Conservation (phyloP, 2,113 vertebrate species). For the Benitochromis conjunctus region DNA sequence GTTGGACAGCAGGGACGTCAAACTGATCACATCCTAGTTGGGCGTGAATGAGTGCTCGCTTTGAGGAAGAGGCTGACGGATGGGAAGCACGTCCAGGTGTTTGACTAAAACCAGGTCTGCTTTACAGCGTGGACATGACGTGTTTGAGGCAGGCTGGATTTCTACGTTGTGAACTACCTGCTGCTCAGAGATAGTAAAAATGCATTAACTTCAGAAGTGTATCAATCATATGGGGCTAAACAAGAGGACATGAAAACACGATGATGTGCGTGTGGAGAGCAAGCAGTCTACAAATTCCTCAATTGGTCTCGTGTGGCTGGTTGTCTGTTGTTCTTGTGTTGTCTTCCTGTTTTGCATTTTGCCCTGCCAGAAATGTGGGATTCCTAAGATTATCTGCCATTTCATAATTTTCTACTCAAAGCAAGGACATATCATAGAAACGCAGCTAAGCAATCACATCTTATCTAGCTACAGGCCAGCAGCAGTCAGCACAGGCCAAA, state of each 20-base stretch:
- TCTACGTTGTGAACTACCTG: background rate
- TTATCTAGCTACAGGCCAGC: background rate
- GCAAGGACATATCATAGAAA: background rate
- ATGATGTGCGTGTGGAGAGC: constrained; percentile 3
- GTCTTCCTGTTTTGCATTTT: constrained; percentile 30
- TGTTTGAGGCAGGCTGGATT: background rate
- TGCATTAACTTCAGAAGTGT: background rate
- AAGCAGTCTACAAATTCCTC: background rate
- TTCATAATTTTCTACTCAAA: background rate
- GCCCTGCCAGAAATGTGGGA: background rate
- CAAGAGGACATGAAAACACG: constrained; percentile 30
- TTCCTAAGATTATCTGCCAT: background rate
- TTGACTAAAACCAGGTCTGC: background rate
- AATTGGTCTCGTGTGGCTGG: constrained; percentile 30
- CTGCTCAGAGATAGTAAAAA: background rate
- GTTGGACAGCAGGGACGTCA: constrained; percentile 68
- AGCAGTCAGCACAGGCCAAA: background rate
- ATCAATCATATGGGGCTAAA: background rate
- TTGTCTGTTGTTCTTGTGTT: constrained; percentile 33
- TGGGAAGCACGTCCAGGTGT: constrained; percentile 55
- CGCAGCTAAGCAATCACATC: background rate
- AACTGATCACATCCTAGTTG: constrained; percentile 68
- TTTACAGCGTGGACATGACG: constrained; percentile 22
- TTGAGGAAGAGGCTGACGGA: background rate
- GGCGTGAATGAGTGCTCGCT: constrained; percentile 19